A percentile compares a stretch with the other conserved stretches of the same genome.
Evolutionary conservation across 2,113 vertebrate species (phyloP).

Genomic region (Ursus arctos): DNA sequence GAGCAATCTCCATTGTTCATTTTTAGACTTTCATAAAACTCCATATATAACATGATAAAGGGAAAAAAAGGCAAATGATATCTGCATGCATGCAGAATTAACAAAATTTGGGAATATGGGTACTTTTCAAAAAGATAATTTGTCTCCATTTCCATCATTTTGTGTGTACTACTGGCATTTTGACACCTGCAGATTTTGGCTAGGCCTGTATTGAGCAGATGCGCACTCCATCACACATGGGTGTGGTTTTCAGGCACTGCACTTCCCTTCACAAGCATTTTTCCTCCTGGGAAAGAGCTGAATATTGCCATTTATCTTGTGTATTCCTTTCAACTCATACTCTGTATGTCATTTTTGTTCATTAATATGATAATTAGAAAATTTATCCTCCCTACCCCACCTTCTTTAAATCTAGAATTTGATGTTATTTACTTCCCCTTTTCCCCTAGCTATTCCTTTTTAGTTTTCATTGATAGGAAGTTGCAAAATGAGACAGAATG

Average conservation of each 20-base stretch:
- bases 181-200: slow-evolving; percentile 53
- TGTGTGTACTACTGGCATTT: not conserved
- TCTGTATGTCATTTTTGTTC: slow-evolving; percentile 28
- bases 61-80: not conserved
- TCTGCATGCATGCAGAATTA: slow-evolving; percentile 7
- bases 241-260: not conserved
- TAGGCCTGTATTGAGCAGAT: not conserved
- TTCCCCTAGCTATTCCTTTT: not conserved
- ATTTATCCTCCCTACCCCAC: not conserved
- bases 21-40: slow-evolving; percentile 30
- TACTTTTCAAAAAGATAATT: slow-evolving; percentile 47
- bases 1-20: not conserved
- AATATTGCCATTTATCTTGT: not conserved
- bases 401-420: not conserved
- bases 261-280: not conserved
- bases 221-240: not conserved
- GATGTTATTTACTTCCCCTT: not conserved
- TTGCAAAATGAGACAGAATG: slow-evolving; percentile 53
- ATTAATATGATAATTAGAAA: slow-evolving; percentile 51
- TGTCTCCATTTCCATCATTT: slow-evolving; percentile 33
- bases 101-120: slow-evolving; percentile 39
- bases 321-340: slow-evolving; percentile 1
- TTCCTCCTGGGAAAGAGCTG: not conserved
- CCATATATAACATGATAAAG: not conserved
- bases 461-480: not conserved